Base-by-base conservation (phyloP, 2,113 vertebrate species). In the Ctenodactylus gundi region DNA sequence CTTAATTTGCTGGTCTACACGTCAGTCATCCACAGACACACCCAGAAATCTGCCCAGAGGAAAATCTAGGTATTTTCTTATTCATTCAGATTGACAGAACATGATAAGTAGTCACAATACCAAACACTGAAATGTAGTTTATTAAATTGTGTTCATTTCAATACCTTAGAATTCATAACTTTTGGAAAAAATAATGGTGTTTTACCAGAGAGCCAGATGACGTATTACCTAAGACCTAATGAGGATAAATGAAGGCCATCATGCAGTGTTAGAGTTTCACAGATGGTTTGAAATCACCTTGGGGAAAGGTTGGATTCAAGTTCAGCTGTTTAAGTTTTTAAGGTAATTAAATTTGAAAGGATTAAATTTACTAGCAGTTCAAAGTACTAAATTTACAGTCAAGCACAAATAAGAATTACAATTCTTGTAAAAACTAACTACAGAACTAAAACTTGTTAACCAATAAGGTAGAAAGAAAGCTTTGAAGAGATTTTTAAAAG, bases 151-250 rank as follows among this genome's bases (percentile, higher is more conserved):
- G 85, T 25, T 90, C 13, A 93, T 67, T 91, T 91, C 20, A 84
- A 57, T 91, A 46, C 6, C 2, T 94, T 83, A 49, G 25, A 94
- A 92, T 92, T 80, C 57, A 73, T 75, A 21, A 83, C 2, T 75
- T 91, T 78, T 83, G 31, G 83, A 57, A 94, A 84, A 76, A 36
- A 44, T 76, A 11, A 1, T 83, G 34, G 29, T 77, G 57, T 90
- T 96, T 95, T 87, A 88, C 67, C 75, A 83, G 78, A 55, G 95
- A 95, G 97, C 14, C 27, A 95, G 75, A 92, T 97, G 95, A 97
- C 93, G 67, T 90, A 95, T 97, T 97, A 97, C 73, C 96, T 94
- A 97, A 97, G 86, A 91, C 78, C 72, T 96, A 98, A 98, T 97
- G 97, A 97, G 81, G 95, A 95, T 96, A 97, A 98, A 95, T 97